Conservation (phyloP, 1,140 invertebrate species). For the Metopolophium dirhodum region DNA sequence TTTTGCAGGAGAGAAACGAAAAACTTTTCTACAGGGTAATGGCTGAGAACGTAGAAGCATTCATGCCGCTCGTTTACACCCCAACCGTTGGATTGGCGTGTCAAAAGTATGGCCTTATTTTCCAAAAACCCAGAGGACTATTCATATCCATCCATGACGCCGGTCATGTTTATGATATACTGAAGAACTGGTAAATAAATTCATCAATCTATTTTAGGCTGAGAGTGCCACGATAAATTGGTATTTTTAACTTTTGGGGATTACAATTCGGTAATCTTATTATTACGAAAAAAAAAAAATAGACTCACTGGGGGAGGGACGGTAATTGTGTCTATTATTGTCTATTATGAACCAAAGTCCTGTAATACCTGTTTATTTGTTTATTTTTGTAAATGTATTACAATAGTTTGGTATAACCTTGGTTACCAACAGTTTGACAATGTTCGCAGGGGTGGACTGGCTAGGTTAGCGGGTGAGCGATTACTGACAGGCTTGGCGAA, state of each 20-base stretch:
- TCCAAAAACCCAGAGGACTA: slow-evolving; percentile 88
- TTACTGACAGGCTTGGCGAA: no score
- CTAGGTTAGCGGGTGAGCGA: no score
- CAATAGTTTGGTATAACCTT: no score
- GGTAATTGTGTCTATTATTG: no score
- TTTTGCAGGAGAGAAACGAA: slow-evolving; percentile 81
- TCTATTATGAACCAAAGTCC: no score
- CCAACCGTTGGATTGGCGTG: slow-evolving; percentile 93
- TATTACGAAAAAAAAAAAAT: not conserved
- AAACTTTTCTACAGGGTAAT: slow-evolving; percentile 93
- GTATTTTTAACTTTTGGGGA: not conserved
- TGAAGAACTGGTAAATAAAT: slow-evolving; percentile 76
- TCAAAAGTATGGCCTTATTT: slow-evolving; percentile 94
- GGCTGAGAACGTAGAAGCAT: slow-evolving; percentile 82
- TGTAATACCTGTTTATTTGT: no score
- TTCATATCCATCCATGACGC: slow-evolving; percentile 97
- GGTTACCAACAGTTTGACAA: no score
- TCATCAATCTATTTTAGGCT: not conserved
- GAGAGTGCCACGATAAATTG: not conserved
- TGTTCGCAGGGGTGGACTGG: no score
- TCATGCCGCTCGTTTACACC: slow-evolving; percentile 92
- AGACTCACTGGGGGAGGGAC: not conserved
- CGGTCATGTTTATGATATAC: slow-evolving; percentile 84
- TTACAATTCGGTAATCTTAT: not conserved
- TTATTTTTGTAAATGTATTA: no score